Evolutionary conservation across 2,113 vertebrate genomes (phyloP).

Genomic region (Pogona vitticeps): DNA sequence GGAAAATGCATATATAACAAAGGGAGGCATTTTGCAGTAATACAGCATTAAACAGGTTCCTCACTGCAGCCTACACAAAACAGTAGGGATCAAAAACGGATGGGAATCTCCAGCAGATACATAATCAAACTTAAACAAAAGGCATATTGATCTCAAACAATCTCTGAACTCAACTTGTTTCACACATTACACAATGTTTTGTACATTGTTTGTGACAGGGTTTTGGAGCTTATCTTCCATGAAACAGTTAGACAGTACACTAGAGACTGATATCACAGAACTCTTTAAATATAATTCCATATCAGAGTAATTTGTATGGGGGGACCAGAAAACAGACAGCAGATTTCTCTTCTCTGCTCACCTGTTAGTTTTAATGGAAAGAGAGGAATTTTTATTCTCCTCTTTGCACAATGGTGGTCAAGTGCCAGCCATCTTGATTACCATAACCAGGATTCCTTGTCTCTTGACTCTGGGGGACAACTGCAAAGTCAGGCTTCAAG

Average conservation of each 20-base stretch:
- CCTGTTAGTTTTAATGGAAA: background rate
- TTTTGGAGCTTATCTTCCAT: background rate
- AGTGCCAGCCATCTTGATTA: too few species aligned
- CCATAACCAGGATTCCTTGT: too few species aligned
- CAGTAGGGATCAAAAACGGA: background rate
- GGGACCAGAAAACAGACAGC: background rate
- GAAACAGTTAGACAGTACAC: background rate
- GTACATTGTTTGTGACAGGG: background rate
- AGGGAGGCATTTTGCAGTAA: background rate
- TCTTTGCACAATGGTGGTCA: too few species aligned
- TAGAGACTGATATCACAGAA: background rate
- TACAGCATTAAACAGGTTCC: background rate
- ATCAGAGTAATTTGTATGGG: background rate
- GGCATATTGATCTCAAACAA: background rate
- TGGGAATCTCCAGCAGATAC: background rate
- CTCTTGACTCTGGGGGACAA: too few species aligned
- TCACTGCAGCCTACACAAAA: background rate
- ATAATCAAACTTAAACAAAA: background rate
- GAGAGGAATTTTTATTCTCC: too few species aligned
- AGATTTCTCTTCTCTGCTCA: background rate
- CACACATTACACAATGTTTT: background rate
- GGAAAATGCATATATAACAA: conserved; percentile 12
- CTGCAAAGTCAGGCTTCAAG: too few species aligned
- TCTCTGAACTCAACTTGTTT: background rate
- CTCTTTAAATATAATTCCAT: background rate